These are phyloP conservation scores for Ascaphus truei DNA, from an alignment of 2,113 vertebrate genomes.

Conservation along the genomic window DNA sequence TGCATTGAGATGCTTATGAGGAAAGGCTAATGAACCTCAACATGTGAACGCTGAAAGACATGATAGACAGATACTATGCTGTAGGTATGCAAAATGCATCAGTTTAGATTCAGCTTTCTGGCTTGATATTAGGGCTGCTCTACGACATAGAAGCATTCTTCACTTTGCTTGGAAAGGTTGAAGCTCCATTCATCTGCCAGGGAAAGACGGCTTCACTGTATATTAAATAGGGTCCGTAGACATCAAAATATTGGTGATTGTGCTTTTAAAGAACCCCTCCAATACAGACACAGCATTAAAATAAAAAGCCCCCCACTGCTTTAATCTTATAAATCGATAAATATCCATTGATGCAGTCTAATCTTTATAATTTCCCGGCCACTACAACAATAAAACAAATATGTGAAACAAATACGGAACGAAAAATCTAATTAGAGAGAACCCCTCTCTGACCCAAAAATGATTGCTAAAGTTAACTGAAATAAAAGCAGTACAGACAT, in stretches of 20 bases:
- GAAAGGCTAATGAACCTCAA: too few relatives aligned
- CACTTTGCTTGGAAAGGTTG: neutral
- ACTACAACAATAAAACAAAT: slow-evolving; percentile 27
- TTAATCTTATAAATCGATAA: slow-evolving; percentile 30
- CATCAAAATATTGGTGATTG: neutral
- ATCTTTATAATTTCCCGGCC: slow-evolving; percentile 22
- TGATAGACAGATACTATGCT: too few relatives aligned
- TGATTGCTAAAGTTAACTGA: slow-evolving; percentile 53
- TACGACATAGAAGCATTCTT: too few relatives aligned
- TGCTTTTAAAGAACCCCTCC: neutral
- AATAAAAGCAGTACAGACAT: slow-evolving; percentile 52
- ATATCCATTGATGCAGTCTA: slow-evolving; percentile 19
- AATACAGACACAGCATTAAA: neutral
- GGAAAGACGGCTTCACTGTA: neutral
- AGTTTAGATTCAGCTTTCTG: too few relatives aligned
- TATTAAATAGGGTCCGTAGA: neutral
- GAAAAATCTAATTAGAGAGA: slow-evolving; percentile 33
- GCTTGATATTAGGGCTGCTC: too few relatives aligned
- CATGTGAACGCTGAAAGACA: too few relatives aligned
- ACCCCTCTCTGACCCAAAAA: slow-evolving; percentile 41
- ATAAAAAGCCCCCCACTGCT: neutral
- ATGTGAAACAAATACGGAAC: slow-evolving; percentile 30
- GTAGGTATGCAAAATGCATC: too few relatives aligned
- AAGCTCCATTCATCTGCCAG: neutral
- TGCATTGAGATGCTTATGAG: too few relatives aligned